Percentiles rank a stretch among this genome's conserved stretches.
These are phyloP conservation scores for Percina caprodes DNA, from an alignment of 2,113 vertebrate genomes.

Conservation along the genomic window DNA sequence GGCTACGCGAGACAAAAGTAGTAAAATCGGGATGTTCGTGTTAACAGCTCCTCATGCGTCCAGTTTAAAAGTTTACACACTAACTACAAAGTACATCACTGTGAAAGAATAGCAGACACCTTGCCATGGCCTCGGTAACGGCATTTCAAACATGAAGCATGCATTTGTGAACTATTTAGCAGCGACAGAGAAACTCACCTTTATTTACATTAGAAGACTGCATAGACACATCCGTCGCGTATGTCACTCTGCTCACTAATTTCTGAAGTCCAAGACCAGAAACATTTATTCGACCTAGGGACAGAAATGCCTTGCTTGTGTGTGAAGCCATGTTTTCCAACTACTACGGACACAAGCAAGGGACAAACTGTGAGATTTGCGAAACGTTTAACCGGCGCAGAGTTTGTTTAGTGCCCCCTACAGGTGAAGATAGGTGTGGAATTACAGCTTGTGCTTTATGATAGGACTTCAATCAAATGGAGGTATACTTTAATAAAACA, in stretches of 20 bases:
- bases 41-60: not conserved
- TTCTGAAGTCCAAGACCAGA: slow-evolving; percentile 28
- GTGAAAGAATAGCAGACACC: not conserved
- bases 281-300: slow-evolving; percentile 67
- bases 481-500: not conserved
- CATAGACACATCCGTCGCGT: slow-evolving; percentile 43
- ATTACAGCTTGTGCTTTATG: no score
- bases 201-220: slow-evolving; percentile 26
- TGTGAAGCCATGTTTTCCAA: slow-evolving; percentile 77
- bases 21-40: not conserved
- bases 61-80: not conserved
- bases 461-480: not conserved
- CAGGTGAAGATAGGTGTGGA: not conserved
- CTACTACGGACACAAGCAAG: slow-evolving; percentile 44
- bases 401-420: slow-evolving; percentile 20
- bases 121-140: not conserved
- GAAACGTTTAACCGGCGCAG: not conserved
- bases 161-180: not conserved
- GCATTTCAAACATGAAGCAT: not conserved
- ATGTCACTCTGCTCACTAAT: slow-evolving; percentile 34
- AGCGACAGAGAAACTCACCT: slow-evolving; percentile 56
- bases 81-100: not conserved
- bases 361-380: slow-evolving; percentile 1
- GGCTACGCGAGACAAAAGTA: not conserved
- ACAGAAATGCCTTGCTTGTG: slow-evolving; percentile 50